phyloP scores from a whole-genome alignment of 2,888 invertebrate genomes.

The Automeris io region DNA sequence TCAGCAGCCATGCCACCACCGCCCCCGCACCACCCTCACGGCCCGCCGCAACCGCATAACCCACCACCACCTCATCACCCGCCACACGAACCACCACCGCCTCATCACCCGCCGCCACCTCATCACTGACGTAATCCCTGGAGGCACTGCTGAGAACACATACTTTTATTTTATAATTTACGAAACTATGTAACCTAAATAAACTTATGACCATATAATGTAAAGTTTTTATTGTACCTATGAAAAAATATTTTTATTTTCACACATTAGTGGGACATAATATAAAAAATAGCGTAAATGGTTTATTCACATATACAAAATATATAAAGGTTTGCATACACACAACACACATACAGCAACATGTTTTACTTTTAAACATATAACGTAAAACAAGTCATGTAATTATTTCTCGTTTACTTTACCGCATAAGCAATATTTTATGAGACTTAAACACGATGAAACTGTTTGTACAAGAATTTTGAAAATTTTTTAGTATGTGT shows the following conservation, averaged over 20 bases:
- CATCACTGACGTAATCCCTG: slow-evolving; percentile 13
- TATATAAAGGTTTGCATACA: too few species aligned
- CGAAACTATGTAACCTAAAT: neutral
- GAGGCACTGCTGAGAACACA: neutral
- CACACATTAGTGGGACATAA: neutral
- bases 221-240: neutral
- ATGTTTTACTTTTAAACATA: too few species aligned
- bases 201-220: neutral
- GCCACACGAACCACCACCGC: slow-evolving; percentile 16
- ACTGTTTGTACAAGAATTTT: too few species aligned
- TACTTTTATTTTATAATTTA: neutral
- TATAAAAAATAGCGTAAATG: too few species aligned
- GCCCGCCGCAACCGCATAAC: slow-evolving; percentile 16
- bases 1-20: slow-evolving; percentile 25
- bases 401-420: too few species aligned
- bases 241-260: neutral
- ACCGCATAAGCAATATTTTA: too few species aligned
- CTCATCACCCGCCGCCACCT: slow-evolving; percentile 20
- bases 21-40: slow-evolving; percentile 16
- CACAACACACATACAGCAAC: too few species aligned
- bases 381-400: too few species aligned
- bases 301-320: too few species aligned
- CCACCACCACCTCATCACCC: slow-evolving; percentile 12
- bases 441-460: too few species aligned
- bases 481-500: too few species aligned